Percentiles rank a stretch among this genome's conserved stretches.
These are phyloP conservation scores for Sialia sialis DNA, from an alignment of 2,113 vertebrate species.

Conservation along the genomic window DNA sequence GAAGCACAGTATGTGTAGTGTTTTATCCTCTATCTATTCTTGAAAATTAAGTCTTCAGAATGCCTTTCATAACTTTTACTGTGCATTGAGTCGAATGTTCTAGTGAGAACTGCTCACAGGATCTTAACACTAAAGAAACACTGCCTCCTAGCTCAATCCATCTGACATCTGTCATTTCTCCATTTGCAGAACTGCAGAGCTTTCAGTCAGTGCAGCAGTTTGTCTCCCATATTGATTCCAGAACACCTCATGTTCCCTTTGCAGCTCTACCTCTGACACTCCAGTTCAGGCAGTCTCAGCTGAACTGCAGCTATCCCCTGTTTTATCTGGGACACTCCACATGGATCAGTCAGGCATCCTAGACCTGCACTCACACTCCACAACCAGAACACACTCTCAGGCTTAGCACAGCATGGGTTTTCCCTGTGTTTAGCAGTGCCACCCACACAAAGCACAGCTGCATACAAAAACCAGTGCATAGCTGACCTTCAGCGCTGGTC, in stretches of 20 bases:
- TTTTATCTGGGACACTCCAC: not conserved
- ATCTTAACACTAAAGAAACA: conserved; percentile 11
- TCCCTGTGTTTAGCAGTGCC: not conserved
- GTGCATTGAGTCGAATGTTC: not conserved
- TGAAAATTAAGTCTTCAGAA: not conserved
- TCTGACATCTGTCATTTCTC: not conserved
- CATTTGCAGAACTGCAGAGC: not conserved
- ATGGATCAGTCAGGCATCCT: too few species aligned
- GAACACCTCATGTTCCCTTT: not conserved
- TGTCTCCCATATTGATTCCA: not conserved
- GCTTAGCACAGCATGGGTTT: fast-evolving
- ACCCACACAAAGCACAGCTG: not conserved
- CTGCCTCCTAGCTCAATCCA: conserved; percentile 37
- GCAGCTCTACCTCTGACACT: not conserved
- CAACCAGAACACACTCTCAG: not conserved
- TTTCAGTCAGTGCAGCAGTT: not conserved
- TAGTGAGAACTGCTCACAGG: not conserved
- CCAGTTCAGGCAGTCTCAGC: not conserved
- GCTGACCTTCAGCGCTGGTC: conserved; percentile 88
- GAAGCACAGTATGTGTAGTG: not conserved
- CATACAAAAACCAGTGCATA: not conserved
- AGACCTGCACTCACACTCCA: not conserved
- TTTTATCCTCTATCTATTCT: not conserved
- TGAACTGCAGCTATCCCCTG: not conserved
- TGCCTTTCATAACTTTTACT: not conserved